A percentile compares a stretch with the other conserved stretches of the same genome.
These are phyloP conservation scores for Drosophila seguyi DNA, from an alignment of 1,140 invertebrate genomes.

Conservation along the genomic window DNA sequence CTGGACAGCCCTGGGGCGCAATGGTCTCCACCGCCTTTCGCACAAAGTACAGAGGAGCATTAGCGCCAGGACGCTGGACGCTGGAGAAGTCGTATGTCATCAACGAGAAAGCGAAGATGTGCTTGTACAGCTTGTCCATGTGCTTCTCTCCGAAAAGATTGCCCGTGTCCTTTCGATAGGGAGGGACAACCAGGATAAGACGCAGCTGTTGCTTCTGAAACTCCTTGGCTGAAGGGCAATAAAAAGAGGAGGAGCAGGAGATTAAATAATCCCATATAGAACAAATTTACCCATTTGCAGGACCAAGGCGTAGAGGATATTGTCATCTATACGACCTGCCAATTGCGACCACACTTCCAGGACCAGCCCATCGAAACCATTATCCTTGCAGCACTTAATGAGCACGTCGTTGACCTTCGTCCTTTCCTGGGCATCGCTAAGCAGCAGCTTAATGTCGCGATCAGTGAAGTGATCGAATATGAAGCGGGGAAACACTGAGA, in stretches of 20 bases:
- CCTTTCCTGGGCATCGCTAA: conserved; percentile 87
- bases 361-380: conserved; percentile 94
- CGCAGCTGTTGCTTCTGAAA: conserved; percentile 86
- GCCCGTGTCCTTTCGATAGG: conserved; percentile 88
- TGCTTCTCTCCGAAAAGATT: conserved; percentile 92
- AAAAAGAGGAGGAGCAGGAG: neutral
- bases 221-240: conserved; percentile 54
- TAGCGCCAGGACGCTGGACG: conserved; percentile 93
- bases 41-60: conserved; percentile 95
- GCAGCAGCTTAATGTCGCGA: conserved; percentile 88
- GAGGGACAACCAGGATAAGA: conserved; percentile 94
- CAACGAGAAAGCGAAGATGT: conserved; percentile 94
- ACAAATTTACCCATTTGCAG: conserved; percentile 87
- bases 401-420: conserved; percentile 88
- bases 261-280: neutral
- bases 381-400: conserved; percentile 87
- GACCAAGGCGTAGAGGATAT: conserved; percentile 88
- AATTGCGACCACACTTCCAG: conserved; percentile 96
- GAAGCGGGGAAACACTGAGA: conserved; percentile 91
- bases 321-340: conserved; percentile 88
- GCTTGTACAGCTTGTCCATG: conserved; percentile 91
- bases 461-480: conserved; percentile 94
- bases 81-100: conserved; percentile 98
- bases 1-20: conserved; percentile 87
- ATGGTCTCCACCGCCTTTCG: conserved; percentile 91